Base-by-base conservation (phyloP, 2,113 vertebrate species). In the Circaetus cinerascens region DNA sequence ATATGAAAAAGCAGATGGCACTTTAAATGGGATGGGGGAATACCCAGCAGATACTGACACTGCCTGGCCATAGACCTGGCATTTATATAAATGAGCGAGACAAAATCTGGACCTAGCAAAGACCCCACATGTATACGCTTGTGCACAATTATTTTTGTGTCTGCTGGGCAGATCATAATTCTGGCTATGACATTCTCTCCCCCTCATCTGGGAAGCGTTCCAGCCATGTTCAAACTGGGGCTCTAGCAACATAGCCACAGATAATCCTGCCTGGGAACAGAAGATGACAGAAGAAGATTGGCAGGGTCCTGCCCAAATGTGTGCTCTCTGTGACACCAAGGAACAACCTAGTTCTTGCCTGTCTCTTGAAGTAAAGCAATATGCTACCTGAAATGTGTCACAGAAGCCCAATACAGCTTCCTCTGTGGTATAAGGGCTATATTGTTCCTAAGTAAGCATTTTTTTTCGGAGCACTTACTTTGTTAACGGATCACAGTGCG, bases 1-100 rank as follows among this genome's bases (percentile, higher is more conserved):
- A 89, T 30, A 84, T 78, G 76, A 89, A 95, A 94, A 45, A 92
- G 48, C 92, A 97, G 90, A 95, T 95, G 95, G 86, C 40, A 88
- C 51, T 88, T 90, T 86, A 87, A 96, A 81, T 78, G 80, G 43
- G 23, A 48, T 87, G 62, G 29, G 68, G 68, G 30, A 95, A 97
- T 96, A 95, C 76, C 56, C 86, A 91, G 43, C 51, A 86, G 46
- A 95, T 57, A 96, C 22, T 32, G 72, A 30, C 11, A 29, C 14
- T 91, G 48, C 22, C 73, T 81, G 76, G 46, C 32, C 60, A 50
- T n/a, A 78, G 91, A 91, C 56, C 51, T 93, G 62, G 48, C 76
- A 85, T 91, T 93, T 87, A 72, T 78, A 84, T 86, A 95, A 89
- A 86, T 73, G 51, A 93, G 40, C 3, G 5, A 91, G 77, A 79